Percentiles rank a stretch among this genome's conserved stretches.
Conservation (phyloP, 2,888 invertebrate species). For the Philonicus albiceps region DNA sequence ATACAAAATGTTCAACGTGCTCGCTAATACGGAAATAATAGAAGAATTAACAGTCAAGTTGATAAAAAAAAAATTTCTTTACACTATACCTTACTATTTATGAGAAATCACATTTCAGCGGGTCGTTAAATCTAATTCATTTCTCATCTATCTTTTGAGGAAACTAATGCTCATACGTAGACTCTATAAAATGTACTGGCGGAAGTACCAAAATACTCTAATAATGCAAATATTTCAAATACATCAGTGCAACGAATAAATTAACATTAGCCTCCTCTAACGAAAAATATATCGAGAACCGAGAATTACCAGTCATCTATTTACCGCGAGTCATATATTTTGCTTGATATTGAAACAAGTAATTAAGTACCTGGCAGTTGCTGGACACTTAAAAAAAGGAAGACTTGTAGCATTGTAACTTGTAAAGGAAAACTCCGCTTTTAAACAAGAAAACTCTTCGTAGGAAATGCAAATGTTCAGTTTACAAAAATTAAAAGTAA, state of each 20-base stretch:
- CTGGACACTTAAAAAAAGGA: neutral
- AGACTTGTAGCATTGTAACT: neutral
- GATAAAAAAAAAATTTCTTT: neutral
- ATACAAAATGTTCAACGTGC: neutral
- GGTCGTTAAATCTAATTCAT: neutral
- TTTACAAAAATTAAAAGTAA: neutral
- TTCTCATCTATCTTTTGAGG: neutral
- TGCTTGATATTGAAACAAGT: neutral
- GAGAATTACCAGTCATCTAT: neutral
- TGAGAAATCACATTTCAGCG: neutral
- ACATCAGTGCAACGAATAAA: neutral
- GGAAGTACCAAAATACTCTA: neutral
- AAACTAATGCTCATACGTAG: neutral
- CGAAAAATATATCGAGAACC: neutral
- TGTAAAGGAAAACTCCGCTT: neutral
- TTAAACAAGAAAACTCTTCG: neutral
- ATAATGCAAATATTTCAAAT: neutral
- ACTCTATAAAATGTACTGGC: neutral
- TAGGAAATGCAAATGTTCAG: neutral
- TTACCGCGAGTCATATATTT: neutral
- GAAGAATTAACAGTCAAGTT: neutral
- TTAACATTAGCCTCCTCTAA: neutral
- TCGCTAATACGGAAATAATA: neutral
- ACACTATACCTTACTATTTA: neutral
- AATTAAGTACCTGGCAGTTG: neutral